Conservation (phyloP, 2,888 invertebrate genomes). For the Muschampia plurimacula region DNA sequence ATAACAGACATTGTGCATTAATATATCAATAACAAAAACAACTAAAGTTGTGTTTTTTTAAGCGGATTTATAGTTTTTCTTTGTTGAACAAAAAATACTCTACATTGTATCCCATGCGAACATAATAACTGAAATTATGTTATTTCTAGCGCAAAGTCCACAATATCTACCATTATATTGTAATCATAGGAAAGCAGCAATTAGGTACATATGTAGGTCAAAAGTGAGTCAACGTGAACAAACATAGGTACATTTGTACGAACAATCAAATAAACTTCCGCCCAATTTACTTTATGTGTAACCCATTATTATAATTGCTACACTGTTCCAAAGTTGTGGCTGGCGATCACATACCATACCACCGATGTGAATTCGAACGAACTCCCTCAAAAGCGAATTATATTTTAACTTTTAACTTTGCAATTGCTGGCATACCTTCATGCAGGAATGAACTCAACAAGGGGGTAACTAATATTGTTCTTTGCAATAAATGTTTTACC, state of each 20-base stretch:
- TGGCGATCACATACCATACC: constrained; percentile 50
- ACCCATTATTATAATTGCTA: constrained; percentile 78
- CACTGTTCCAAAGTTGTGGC: constrained; percentile 65
- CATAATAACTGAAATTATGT: constrained; percentile 23
- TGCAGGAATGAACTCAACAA: constrained; percentile 27
- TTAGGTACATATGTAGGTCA: constrained; percentile 21
- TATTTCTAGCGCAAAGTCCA: neutral
- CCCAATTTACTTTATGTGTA: constrained; percentile 75
- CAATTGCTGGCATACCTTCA: neutral
- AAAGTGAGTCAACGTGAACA: constrained; percentile 52
- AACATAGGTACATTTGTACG: constrained; percentile 53
- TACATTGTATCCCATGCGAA: constrained; percentile 49
- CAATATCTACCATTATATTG: neutral
- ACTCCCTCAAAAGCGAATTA: constrained; percentile 34
- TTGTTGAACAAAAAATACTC: neutral
- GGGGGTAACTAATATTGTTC: constrained; percentile 19
- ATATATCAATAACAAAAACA: neutral
- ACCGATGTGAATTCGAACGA: constrained; percentile 57
- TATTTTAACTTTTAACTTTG: constrained; percentile 27
- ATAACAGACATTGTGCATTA: neutral
- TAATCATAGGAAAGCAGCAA: constrained; percentile 15
- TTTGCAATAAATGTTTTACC: constrained; percentile 14
- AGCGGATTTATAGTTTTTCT: neutral
- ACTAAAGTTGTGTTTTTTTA: neutral
- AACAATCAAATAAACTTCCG: constrained; percentile 72